These are phyloP conservation scores for Phaonia tiefii DNA, from an alignment of 2,888 invertebrate species.

Conservation along the genomic window DNA sequence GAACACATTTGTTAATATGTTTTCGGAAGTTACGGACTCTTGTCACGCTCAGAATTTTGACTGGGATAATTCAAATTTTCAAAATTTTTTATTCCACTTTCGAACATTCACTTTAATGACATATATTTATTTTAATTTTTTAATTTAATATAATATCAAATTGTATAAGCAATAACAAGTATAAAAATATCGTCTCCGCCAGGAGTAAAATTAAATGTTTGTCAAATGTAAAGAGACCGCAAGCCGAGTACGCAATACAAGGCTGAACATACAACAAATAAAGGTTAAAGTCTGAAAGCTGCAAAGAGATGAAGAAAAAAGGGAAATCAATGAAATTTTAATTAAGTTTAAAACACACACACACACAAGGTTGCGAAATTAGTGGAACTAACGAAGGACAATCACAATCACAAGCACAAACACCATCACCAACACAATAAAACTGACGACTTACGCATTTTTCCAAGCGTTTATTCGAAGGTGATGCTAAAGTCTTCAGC, in stretches of 20 bases:
- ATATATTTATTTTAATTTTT: no score
- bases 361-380: no score
- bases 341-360: slow-evolving; percentile 30
- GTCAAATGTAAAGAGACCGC: slow-evolving; percentile 74
- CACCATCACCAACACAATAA: not conserved
- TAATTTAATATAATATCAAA: slow-evolving; percentile 72
- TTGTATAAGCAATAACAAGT: slow-evolving; percentile 74
- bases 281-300: slow-evolving; percentile 66
- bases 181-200: slow-evolving; percentile 71
- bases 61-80: no score
- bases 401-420: no score
- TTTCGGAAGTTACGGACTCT: no score
- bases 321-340: slow-evolving; percentile 57
- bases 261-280: slow-evolving; percentile 66
- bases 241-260: slow-evolving; percentile 68
- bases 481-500: slow-evolving; percentile 43
- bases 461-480: slow-evolving; percentile 46
- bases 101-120: no score
- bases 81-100: no score
- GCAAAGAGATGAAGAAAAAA: not conserved
- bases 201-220: slow-evolving; percentile 71
- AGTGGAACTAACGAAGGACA: no score
- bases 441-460: slow-evolving; percentile 46
- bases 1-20: no score
- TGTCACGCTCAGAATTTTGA: no score